Evolutionary conservation across 2,113 vertebrate species (phyloP).

Genomic region (Nycticryphes semicollaris): DNA sequence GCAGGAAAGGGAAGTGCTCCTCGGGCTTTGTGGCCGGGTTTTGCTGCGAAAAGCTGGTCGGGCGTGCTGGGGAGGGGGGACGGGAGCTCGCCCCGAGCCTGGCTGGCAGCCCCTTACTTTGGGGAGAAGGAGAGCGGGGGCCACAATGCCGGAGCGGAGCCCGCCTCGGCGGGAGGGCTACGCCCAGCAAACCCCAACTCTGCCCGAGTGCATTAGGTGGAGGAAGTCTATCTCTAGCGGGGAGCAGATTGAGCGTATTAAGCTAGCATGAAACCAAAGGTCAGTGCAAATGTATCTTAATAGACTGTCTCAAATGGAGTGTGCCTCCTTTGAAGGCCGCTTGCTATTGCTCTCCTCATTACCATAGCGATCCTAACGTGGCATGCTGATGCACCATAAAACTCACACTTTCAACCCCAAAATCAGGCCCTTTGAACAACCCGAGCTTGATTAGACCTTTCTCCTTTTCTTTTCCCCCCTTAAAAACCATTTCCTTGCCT

Average conservation of each 20-base stretch:
- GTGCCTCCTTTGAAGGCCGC: constrained; percentile 85
- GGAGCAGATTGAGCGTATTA: constrained; percentile 80
- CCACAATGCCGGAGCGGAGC: not conserved
- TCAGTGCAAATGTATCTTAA: constrained; percentile 88
- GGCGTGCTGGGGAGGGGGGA: not conserved
- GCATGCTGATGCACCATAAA: constrained; percentile 85
- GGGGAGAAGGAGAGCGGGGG: not conserved
- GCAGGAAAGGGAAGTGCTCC: not conserved
- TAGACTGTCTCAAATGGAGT: constrained; percentile 87
- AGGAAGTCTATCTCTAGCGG: constrained; percentile 71
- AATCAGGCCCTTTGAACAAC: constrained; percentile 86
- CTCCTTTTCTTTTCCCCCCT: constrained; percentile 84
- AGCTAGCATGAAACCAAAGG: constrained; percentile 85
- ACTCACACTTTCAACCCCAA: constrained; percentile 87
- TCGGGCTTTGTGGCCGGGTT: not conserved
- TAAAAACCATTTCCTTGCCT: constrained; percentile 88
- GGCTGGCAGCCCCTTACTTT: not conserved
- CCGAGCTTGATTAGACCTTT: constrained; percentile 87
- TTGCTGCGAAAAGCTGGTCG: not conserved
- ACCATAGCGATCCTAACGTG: constrained; percentile 86
- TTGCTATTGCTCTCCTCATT: constrained; percentile 81
- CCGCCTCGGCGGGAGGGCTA: not conserved
- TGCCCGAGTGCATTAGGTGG: constrained; percentile 43
- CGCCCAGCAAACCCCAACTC: not conserved
- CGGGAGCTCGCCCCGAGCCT: not conserved